phyloP scores from a whole-genome alignment of 2,113 vertebrate genomes.

The Ondatra zibethicus region DNA sequence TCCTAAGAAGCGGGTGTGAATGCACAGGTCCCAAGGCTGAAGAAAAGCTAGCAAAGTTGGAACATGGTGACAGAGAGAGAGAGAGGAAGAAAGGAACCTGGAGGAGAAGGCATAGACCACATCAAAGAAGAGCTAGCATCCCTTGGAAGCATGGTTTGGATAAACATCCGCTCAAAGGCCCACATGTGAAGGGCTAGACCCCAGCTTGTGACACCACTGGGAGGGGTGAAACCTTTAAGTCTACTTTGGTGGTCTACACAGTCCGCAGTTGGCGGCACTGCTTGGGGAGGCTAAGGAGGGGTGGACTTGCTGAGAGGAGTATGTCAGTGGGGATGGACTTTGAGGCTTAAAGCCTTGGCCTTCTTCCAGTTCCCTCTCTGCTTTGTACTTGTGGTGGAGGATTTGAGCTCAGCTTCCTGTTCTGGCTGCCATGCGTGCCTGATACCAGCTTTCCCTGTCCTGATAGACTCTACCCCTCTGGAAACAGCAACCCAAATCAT shows the following conservation, averaged over 20 bases:
- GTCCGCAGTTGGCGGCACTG: neutral
- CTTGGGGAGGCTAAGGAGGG: neutral
- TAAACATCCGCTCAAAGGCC: neutral
- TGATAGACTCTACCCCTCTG: neutral
- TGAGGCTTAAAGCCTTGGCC: neutral
- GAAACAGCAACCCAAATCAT: neutral
- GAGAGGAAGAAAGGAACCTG: neutral
- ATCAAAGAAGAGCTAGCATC: neutral
- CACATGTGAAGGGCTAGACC: neutral
- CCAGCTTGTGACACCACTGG: neutral
- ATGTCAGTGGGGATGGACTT: neutral
- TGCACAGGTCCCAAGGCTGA: neutral
- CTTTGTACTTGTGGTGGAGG: neutral
- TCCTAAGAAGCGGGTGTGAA: neutral
- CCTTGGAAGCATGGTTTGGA: neutral
- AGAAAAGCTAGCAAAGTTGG: neutral
- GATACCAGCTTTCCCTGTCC: neutral
- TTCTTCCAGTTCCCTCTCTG: neutral
- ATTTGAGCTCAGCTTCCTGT: neutral
- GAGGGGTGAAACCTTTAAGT: neutral
- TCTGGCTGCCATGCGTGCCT: neutral
- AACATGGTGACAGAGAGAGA: neutral
- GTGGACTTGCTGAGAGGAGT: neutral
- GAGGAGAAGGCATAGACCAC: neutral
- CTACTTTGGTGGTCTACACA: neutral